Evolutionary conservation across 2,888 invertebrate species (phyloP), one percentile per base, ranked within the genome.

Genomic region (Tenthredo distinguenda): DNA sequence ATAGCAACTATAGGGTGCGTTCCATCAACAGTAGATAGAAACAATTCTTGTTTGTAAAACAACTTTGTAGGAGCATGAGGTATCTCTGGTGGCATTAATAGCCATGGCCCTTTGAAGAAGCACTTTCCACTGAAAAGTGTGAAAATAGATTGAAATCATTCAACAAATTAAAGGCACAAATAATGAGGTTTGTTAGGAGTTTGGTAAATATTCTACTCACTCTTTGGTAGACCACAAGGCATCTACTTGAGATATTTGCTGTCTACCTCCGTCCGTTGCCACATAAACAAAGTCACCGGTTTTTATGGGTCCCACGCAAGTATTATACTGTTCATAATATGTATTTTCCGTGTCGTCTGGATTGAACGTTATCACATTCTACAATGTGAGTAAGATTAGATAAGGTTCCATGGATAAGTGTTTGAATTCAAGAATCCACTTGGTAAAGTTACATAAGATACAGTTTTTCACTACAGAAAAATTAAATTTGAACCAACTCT

Each of bases 201-300:
- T 26, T 21, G 65, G 40, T 34, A 50, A 77, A 84, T 86, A 26
- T 86, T 43, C 21, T 77, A 95, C 96, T 95, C 94, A 98, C 98
- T 97, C 96, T 92, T 96, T 96, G 72, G 98, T 97, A 91, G 97
- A 97, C 99, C 99, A 99, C 92, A 99, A 97, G 86, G 97, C 96
- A 92, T 99, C 98, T 88, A 99, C 97, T 93, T 99, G 97, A 15
- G 98, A 97, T 87, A 99, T 97, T 90, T 98, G 96, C 92, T 99
- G 98, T 93, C 97, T 96, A 77, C 98, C 98, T 21, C 97, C 97
- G 90, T 98, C 97, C 0, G 97, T 98, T 86, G 98, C 98, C 18
- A 99, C 98, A 92, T 99, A 99, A 71, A 99, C 99, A 93, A 97
- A 98, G 94, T 99, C 99, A 0, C 99, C 98, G 0, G 97, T 97